These are phyloP conservation scores for Brenthis daphne DNA, from an alignment of 2,888 invertebrate species.

Conservation along the genomic window DNA sequence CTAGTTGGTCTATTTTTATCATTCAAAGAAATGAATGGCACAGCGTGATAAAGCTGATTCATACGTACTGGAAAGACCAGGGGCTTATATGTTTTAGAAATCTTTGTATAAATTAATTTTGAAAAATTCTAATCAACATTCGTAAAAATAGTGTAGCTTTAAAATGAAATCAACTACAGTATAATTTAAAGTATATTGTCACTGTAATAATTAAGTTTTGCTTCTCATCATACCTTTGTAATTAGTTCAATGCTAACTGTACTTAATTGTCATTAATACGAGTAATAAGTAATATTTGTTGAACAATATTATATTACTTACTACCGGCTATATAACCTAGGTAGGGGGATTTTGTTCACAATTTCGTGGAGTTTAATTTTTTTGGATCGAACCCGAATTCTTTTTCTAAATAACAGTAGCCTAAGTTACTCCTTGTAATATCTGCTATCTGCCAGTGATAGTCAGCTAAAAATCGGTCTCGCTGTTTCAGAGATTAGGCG, in stretches of 20 bases:
- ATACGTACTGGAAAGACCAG: conserved; percentile 36
- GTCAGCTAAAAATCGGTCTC: no score
- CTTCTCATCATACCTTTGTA: neutral
- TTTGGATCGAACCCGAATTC: no score
- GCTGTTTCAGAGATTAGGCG: no score
- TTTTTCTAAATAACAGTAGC: no score
- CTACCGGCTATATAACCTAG: no score
- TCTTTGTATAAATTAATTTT: conserved; percentile 22
- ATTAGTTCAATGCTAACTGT: neutral
- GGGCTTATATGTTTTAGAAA: conserved; percentile 28
- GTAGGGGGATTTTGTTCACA: no score
- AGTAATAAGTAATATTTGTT: no score
- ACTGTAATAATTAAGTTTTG: neutral
- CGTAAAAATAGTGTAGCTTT: conserved; percentile 1
- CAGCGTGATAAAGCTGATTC: conserved; percentile 42
- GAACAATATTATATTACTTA: no score
- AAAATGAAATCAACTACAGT: conserved; percentile 2
- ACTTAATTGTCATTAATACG: no score
- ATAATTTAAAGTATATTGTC: conserved; percentile 17
- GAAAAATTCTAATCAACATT: conserved; percentile 13
- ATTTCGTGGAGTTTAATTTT: no score
- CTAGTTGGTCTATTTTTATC: conserved; percentile 61
- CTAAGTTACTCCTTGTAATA: no score
- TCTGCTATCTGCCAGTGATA: no score
- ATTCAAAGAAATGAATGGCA: conserved; percentile 61